Evolutionary conservation across 2,113 vertebrate genomes (phyloP).

Genomic region (Nothoprocta pentlandii): DNA sequence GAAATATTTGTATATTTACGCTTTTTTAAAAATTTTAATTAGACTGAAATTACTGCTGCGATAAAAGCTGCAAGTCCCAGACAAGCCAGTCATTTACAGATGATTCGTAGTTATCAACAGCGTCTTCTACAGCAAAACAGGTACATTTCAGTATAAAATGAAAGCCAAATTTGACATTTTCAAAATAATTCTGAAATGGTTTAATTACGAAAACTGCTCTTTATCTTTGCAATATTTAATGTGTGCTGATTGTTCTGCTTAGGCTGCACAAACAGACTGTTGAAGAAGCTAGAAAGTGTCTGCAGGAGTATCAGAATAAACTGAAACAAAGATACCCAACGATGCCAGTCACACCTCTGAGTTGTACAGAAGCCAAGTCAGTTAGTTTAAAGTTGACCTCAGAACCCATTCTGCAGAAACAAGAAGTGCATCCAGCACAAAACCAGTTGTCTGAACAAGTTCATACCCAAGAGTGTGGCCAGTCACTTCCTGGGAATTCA

Average conservation of each 20-base stretch:
- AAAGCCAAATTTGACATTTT: background rate
- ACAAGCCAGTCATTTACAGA: slow-evolving; percentile 72
- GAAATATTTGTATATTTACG: background rate
- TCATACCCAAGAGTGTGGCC: fast-evolving
- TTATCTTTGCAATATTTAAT: background rate
- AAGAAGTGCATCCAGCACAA: background rate
- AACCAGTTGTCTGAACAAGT: background rate
- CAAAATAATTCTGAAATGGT: background rate
- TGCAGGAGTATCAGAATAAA: slow-evolving; percentile 87
- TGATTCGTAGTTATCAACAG: slow-evolving; percentile 84
- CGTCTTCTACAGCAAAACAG: slow-evolving; percentile 87
- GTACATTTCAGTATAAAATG: slow-evolving; percentile 66
- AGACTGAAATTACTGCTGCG: slow-evolving; percentile 33
- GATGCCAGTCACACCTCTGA: background rate
- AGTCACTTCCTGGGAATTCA: fast-evolving
- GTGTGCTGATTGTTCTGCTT: background rate
- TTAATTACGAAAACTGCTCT: background rate
- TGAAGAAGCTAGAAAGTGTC: slow-evolving; percentile 81
- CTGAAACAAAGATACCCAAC: slow-evolving; percentile 76
- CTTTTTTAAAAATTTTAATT: slow-evolving; percentile 33
- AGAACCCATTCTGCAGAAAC: background rate
- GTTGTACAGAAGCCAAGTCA: background rate
- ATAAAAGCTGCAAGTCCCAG: background rate
- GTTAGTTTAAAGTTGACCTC: background rate
- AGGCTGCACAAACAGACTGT: slow-evolving; percentile 85